Conservation (phyloP, 1,140 invertebrate genomes). For the Trachymyrmex cornetzi region DNA sequence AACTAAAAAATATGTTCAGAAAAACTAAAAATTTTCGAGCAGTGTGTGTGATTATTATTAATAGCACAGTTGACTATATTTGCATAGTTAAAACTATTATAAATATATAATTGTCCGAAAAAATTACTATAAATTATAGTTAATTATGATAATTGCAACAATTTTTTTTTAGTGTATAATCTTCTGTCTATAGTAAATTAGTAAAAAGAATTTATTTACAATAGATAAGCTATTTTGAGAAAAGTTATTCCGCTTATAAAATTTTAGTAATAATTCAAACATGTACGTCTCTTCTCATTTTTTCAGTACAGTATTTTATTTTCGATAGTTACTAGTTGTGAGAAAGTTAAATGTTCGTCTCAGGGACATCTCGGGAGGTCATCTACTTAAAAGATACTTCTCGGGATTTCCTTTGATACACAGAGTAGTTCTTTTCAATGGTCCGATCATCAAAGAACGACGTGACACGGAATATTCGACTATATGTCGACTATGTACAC, state of each 20-base stretch:
- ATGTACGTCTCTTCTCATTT: background rate
- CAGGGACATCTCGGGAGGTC: background rate
- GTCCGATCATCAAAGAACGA: conserved; percentile 7
- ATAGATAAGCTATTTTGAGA: background rate
- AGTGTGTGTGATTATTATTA: too few relatives aligned
- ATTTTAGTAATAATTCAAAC: background rate
- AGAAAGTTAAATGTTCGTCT: conserved; percentile 9
- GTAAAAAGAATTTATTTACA: too few relatives aligned
- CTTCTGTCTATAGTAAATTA: too few relatives aligned
- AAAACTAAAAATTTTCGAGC: too few relatives aligned
- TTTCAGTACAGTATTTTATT: too few relatives aligned
- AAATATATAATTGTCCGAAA: too few relatives aligned
- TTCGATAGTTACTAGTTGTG: background rate
- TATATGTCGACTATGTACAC: background rate
- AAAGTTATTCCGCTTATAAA: background rate
- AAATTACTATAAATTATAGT: too few relatives aligned
- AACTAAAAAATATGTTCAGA: too few relatives aligned
- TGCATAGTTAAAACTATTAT: too few relatives aligned
- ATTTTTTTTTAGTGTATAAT: too few relatives aligned
- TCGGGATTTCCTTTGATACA: background rate
- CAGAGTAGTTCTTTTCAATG: background rate
- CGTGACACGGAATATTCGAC: background rate
- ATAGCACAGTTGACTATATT: too few relatives aligned
- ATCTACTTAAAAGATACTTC: background rate
- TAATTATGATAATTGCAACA: too few relatives aligned